phyloP scores from a whole-genome alignment of 2,888 invertebrate genomes.

The Rhamphomyia laevipes region DNA sequence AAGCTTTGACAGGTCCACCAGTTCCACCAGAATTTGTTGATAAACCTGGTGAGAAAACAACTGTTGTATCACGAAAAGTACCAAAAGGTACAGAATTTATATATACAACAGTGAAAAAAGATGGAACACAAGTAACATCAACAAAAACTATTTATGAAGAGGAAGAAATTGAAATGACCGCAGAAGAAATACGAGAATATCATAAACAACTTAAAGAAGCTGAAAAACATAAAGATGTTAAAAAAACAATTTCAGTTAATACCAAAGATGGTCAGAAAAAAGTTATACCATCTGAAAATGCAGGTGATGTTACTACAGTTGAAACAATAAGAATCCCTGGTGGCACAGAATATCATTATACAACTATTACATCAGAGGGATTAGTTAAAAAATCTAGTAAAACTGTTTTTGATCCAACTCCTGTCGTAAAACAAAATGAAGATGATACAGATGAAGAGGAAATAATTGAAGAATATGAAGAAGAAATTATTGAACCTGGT shows the following conservation, averaged over 20 bases:
- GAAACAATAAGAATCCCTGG: slow-evolving; percentile 36
- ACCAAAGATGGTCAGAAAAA: slow-evolving; percentile 35
- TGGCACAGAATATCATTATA: slow-evolving; percentile 35
- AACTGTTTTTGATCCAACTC: slow-evolving; percentile 34
- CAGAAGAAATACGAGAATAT: slow-evolving; percentile 32
- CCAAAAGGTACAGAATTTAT: slow-evolving; percentile 32
- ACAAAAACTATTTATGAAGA: slow-evolving; percentile 36
- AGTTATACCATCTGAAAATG: slow-evolving; percentile 34
- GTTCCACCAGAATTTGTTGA: slow-evolving; percentile 33
- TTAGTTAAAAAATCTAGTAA: slow-evolving; percentile 34
- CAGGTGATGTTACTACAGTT: slow-evolving; percentile 36
- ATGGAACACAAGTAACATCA: slow-evolving; percentile 32
- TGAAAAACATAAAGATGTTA: slow-evolving; percentile 35
- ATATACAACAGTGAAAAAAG: slow-evolving; percentile 31
- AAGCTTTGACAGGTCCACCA: slow-evolving; percentile 22
- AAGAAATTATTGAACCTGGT: slow-evolving; percentile 36
- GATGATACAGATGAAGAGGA: slow-evolving; percentile 34
- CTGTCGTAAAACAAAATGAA: slow-evolving; percentile 23
- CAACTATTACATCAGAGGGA: slow-evolving; percentile 35
- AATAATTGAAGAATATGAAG: slow-evolving; percentile 35
- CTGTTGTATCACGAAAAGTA: slow-evolving; percentile 27
- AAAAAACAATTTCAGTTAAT: slow-evolving; percentile 31
- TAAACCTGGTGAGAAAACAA: slow-evolving; percentile 27
- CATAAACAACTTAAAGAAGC: slow-evolving; percentile 35
- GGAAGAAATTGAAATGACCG: slow-evolving; percentile 32